phyloP scores from a whole-genome alignment of 2,113 vertebrate species.

The Oenanthe melanoleuca region DNA sequence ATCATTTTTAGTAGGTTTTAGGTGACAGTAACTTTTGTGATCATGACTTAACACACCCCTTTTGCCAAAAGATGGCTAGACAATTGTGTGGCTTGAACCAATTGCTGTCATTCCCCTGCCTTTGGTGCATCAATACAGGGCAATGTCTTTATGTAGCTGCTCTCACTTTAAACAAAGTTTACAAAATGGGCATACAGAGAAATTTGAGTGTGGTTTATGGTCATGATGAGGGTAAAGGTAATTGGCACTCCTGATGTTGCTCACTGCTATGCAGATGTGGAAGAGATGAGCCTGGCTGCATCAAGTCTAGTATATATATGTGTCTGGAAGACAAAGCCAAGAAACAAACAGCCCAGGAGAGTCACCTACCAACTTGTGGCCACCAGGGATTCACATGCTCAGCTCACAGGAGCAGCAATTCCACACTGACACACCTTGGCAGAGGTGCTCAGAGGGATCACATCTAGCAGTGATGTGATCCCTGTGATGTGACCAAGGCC shows the following conservation, averaged over 20 bases:
- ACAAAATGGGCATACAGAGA: neutral
- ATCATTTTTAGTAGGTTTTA: neutral
- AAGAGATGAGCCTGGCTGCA: accelerated
- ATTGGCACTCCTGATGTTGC: neutral
- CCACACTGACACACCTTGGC: neutral
- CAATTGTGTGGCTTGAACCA: neutral
- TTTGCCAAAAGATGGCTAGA: neutral
- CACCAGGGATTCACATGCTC: neutral
- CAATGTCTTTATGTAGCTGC: neutral
- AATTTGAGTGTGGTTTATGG: neutral
- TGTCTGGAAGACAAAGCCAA: neutral
- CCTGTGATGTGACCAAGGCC: neutral
- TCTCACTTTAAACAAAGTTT: neutral
- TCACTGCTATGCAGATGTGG: neutral
- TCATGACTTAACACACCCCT: neutral
- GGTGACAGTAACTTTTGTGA: neutral
- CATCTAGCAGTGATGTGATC: neutral
- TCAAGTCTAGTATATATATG: neutral
- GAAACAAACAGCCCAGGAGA: neutral
- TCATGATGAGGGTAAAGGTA: neutral
- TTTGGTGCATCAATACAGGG: neutral
- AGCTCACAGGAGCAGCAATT: neutral
- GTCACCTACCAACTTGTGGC: neutral
- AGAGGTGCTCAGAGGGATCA: neutral
- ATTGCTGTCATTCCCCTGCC: neutral